Evolutionary conservation across 2,113 vertebrate species (phyloP), one percentile per base, ranked within the genome.

Genomic region (Tinamus guttatus): DNA sequence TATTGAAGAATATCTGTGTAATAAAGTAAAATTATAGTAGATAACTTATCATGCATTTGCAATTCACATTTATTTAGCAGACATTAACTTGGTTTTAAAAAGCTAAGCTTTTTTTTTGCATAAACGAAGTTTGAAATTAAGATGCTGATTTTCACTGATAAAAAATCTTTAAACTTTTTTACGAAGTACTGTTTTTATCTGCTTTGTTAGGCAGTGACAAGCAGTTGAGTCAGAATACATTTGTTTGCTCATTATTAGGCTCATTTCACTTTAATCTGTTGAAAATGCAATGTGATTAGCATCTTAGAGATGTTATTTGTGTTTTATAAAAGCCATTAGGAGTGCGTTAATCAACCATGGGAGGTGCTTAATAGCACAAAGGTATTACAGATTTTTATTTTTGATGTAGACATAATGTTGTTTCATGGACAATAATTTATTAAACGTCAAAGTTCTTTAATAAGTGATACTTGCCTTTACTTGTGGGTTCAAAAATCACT

Each of bases 261-360:
- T 94, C 24, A 59, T 91, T 92, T 95, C n/a, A 80, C 52, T 87
- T 83, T 90, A 89, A 95, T 85, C 91, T 84, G 54, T 62, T 81
- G 92, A 76, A 59, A 87, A 85, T 67, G 87, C 96, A 93, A 91
- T 69, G 68, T 85, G 43, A 93, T 96, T 94, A 87, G 28, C 52
- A 79, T 40, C 27, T 49, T 79, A 52, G 64, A 54, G 67, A 78
- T n/a, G 73, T 95, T 91, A 5, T 71, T 89, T 71, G 54, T 81
- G 77, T 87, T 92, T 89, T 90, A 78, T 59, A 92, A 79, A 94
- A 78, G 70, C 17, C 49, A 13, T 27, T 69, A 65, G 43, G 43
- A 24, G 45, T 58, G 49, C n/a, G 65, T 81, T 60, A 89, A 54
- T 79, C 47, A 87, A 38, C 19, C 58, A 45, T 62, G 40, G 27